Conservation (phyloP, 2,113 vertebrate genomes). For the Sebastes schlegelii region DNA sequence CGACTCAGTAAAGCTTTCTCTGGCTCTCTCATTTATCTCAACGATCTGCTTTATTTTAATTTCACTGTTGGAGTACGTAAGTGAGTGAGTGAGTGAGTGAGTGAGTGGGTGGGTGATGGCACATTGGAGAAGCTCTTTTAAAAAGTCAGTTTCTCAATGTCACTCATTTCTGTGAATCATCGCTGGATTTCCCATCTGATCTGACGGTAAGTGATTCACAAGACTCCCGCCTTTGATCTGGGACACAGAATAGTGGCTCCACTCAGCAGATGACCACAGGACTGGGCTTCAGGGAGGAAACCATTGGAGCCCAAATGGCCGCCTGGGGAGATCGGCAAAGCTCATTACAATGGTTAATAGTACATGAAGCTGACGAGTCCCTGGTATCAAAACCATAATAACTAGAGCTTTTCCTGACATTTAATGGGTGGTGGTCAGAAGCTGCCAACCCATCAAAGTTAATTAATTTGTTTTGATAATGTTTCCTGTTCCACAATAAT, state of each 20-base stretch:
- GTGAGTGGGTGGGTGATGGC: conserved; percentile 26
- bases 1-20: background rate
- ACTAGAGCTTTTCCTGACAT: background rate
- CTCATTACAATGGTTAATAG: background rate
- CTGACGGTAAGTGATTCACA: conserved; percentile 69
- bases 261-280: conserved; percentile 29
- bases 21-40: conserved; percentile 17
- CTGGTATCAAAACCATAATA: background rate
- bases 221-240: conserved; percentile 32
- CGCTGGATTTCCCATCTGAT: conserved; percentile 71
- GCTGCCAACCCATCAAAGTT: background rate
- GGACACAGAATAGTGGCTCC: conserved; percentile 1
- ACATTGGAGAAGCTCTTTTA: conserved; percentile 35
- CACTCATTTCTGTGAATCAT: conserved; percentile 75
- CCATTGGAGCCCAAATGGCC: conserved; percentile 10
- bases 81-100: background rate
- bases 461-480: background rate
- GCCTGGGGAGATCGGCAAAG: background rate
- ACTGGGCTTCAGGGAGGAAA: conserved; percentile 13
- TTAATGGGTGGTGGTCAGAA: background rate
- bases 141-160: conserved; percentile 63
- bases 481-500: background rate
- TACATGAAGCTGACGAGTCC: background rate
- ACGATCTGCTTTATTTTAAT: conserved; percentile 16
- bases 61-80: conserved; percentile 13